phyloP scores from a whole-genome alignment of 2,888 invertebrate genomes.

The Tyria jacobaeae region DNA sequence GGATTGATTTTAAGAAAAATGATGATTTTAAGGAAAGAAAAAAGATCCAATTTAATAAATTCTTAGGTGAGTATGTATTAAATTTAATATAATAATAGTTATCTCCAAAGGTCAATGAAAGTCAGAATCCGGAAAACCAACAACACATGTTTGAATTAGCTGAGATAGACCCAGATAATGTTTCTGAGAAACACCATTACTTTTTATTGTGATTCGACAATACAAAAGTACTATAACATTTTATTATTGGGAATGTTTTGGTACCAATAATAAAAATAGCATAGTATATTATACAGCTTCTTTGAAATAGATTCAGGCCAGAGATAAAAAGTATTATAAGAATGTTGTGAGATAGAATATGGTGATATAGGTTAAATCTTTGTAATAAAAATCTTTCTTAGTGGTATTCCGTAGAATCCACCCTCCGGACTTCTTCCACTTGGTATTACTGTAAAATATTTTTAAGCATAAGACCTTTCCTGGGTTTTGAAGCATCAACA shows the following conservation, averaged over 20 bases:
- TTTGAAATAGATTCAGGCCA: slow-evolving; percentile 16
- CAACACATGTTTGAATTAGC: slow-evolving; percentile 1
- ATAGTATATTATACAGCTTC: slow-evolving; percentile 11
- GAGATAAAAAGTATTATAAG: slow-evolving; percentile 11
- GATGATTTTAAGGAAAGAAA: too few species aligned
- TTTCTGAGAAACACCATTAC: slow-evolving; percentile 13
- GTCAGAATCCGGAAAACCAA: slow-evolving; percentile 7
- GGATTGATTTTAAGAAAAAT: too few species aligned
- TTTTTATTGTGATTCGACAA: slow-evolving; percentile 17
- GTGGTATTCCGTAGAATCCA: too few species aligned
- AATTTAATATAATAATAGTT: background rate
- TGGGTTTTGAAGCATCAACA: too few species aligned
- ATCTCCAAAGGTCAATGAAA: background rate
- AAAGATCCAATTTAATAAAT: too few species aligned
- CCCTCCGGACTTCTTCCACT: too few species aligned
- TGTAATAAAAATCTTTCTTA: too few species aligned
- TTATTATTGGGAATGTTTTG: slow-evolving; percentile 17
- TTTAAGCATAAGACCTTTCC: too few species aligned
- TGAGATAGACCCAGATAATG: background rate
- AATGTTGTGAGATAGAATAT: slow-evolving; percentile 4
- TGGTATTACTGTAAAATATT: too few species aligned
- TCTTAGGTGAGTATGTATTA: too few species aligned
- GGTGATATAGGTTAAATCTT: too few species aligned
- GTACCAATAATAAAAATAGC: slow-evolving; percentile 13
- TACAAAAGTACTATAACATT: slow-evolving; percentile 11